phyloP scores from a whole-genome alignment of 2,888 invertebrate genomes.

The Drosophila nigritarsus region DNA sequence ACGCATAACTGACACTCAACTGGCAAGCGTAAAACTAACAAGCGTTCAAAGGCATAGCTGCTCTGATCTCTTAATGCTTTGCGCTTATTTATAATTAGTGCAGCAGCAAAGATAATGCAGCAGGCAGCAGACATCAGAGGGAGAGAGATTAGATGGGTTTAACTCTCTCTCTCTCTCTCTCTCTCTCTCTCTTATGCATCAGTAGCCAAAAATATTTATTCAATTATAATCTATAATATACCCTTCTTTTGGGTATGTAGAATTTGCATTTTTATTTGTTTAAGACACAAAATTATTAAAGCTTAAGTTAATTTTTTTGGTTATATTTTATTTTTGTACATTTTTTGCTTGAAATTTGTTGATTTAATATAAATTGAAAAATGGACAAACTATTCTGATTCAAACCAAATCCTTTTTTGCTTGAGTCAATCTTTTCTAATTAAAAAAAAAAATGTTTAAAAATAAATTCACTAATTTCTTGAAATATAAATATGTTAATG shows the following conservation, averaged over 20 bases:
- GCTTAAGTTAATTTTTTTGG: background rate
- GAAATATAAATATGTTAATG: background rate
- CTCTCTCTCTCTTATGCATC: background rate
- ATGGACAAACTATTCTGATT: background rate
- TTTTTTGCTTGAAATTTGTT: background rate
- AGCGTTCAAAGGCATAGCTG: conserved; percentile 45
- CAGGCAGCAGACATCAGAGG: background rate
- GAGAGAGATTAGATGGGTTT: background rate
- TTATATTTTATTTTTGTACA: background rate
- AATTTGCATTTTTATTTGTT: background rate
- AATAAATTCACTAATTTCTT: background rate
- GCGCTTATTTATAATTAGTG: conserved; percentile 14
- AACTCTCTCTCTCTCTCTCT: no score
- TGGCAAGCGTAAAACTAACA: conserved; percentile 31
- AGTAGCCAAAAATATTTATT: background rate
- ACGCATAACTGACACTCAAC: conserved; percentile 26
- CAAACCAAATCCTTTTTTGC: background rate
- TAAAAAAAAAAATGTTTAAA: no score
- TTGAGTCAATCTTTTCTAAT: no score
- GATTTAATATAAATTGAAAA: background rate
- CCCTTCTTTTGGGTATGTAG: background rate
- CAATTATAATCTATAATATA: background rate
- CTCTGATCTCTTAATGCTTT: conserved; percentile 44
- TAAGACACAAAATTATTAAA: background rate
- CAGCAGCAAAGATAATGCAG: background rate